Evolutionary conservation across 1,140 invertebrate species (phyloP), one percentile per base, ranked within the genome.

Genomic region (Polypedilum vanderplanki): DNA sequence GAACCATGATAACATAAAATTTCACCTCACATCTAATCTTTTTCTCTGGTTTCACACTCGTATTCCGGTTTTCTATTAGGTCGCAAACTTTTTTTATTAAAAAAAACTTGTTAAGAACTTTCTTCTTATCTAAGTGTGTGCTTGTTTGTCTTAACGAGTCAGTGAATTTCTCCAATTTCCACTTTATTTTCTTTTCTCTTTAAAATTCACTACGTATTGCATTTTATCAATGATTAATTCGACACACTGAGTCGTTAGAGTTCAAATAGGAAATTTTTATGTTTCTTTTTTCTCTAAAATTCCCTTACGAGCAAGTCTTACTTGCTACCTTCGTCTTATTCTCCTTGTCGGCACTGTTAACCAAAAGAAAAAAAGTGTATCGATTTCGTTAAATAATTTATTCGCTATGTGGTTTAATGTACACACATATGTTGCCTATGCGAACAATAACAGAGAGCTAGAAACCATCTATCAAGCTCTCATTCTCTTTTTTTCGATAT

Each of bases 201-300:
- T 57, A 57, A 57, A n/a, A 70, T 70, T 22, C 65, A 70, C 65
- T 20, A n/a, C 17, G 20, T 70, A 70, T 70, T 70, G 65, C 65
- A 70, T 12, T 70, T 70, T 22, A 70, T 70, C 65, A 70, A 70
- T 70, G 65, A 70, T 70, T 70, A 20, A 70, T 70, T 70, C 18
- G 18, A 12, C 46, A 33, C 46, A n/a, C 12, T n/a, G 15, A 57
- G 46, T 57, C 12, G 46, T 57, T 57, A 57, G 12, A 57, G n/a
- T 1, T 1, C 46, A n/a, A n/a, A n/a, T 57, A n/a, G 46, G n/a
- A n/a, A 57, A 57, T 57, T 57, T 57, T 12, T 57, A 57, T 12
- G 46, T 57, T n/a, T 57, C 41, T 57, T 57, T 12, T 57, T 15
- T 57, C 46, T 15, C 24, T 33, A 33, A 33, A 33, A 33, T 9